Evolutionary conservation across 2,888 invertebrate species (phyloP).

Genomic region (Drosophila mimetica): DNA sequence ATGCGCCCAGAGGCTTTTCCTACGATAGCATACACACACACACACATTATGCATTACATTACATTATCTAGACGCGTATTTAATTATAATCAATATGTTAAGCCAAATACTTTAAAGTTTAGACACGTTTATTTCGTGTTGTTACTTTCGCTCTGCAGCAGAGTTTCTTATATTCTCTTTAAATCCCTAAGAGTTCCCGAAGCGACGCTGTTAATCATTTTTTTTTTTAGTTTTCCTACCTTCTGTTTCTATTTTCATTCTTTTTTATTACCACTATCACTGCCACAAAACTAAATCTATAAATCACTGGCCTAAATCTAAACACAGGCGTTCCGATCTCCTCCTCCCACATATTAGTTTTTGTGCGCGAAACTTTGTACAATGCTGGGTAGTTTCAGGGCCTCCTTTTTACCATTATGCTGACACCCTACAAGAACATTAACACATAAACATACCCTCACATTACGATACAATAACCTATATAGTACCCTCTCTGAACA

Average conservation of each 20-base stretch:
- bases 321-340: conserved; percentile 19
- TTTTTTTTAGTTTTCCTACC: conserved; percentile 21
- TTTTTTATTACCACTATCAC: conserved; percentile 28
- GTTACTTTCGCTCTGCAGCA: conserved; percentile 25
- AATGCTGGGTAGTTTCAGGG: conserved; percentile 37
- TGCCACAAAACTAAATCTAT: conserved; percentile 34
- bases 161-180: conserved; percentile 15
- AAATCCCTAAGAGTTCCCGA: conserved; percentile 8
- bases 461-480: conserved; percentile 42
- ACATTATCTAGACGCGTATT: conserved; percentile 61
- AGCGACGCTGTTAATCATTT: conserved; percentile 22
- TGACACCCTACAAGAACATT: conserved; percentile 19
- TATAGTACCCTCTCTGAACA: conserved; percentile 31
- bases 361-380: conserved; percentile 64
- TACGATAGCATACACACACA: conserved; percentile 58
- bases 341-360: conserved; percentile 5
- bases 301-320: conserved; percentile 10
- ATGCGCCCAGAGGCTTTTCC: conserved; percentile 78
- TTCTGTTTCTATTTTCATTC: conserved; percentile 22
- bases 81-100: conserved; percentile 73
- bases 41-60: conserved; percentile 54
- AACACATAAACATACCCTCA: conserved; percentile 47
- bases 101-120: conserved; percentile 71
- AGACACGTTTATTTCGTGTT: conserved; percentile 50
- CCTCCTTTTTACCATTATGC: conserved; percentile 37